phyloP scores from a whole-genome alignment of 1,140 invertebrate genomes.

The Bombyx mori region DNA sequence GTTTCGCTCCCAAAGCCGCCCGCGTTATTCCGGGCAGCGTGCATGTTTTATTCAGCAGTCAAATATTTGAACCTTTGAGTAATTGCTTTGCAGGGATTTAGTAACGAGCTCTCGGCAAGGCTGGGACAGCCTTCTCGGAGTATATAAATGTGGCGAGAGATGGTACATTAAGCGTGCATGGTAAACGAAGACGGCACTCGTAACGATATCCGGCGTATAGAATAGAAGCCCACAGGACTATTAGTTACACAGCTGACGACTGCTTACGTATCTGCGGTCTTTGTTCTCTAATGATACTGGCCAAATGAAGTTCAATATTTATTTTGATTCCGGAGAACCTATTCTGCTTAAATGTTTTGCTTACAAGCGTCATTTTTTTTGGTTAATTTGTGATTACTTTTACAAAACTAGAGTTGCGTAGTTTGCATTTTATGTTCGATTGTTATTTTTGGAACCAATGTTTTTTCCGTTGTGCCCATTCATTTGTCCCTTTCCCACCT shows the following conservation, averaged over 20 bases:
- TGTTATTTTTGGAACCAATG: conserved; percentile 66
- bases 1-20: conserved; percentile 45
- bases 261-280: conserved; percentile 51
- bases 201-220: neutral
- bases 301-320: conserved; percentile 62
- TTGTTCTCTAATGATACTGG: conserved; percentile 59
- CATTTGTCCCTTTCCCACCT: conserved; percentile 41
- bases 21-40: conserved; percentile 42
- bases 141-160: conserved; percentile 30
- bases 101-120: conserved; percentile 37
- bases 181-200: conserved; percentile 4
- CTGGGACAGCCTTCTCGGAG: conserved; percentile 64
- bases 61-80: conserved; percentile 45
- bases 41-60: conserved; percentile 44
- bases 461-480: conserved; percentile 60
- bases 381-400: conserved; percentile 56
- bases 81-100: conserved; percentile 53
- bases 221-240: neutral
- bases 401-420: conserved; percentile 36
- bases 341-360: conserved; percentile 69
- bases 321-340: conserved; percentile 71
- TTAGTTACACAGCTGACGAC: conserved; percentile 10
- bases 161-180: conserved; percentile 42
- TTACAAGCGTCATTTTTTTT: conserved; percentile 59
- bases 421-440: conserved; percentile 59